Evolutionary conservation across 2,797 vertebrate species (phyloP).

Genomic region (Hephaestus fuliginosus): DNA sequence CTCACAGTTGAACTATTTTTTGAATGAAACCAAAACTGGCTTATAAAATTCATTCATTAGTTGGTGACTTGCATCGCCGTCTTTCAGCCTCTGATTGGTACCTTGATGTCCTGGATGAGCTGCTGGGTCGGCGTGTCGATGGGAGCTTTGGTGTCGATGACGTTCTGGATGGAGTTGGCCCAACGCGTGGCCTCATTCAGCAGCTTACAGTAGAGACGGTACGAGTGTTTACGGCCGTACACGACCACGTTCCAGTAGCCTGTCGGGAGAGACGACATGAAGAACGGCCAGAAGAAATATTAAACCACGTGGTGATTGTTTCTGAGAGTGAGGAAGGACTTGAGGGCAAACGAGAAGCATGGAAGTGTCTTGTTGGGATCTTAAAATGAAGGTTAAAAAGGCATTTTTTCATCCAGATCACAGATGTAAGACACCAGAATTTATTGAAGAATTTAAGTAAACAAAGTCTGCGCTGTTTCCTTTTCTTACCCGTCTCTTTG

Average conservation of each 20-base stretch:
- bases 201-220: constrained; percentile 94
- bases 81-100: constrained; percentile 55
- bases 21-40: not conserved
- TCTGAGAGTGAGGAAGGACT: not conserved
- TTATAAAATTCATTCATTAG: not conserved
- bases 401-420: not conserved
- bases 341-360: not conserved
- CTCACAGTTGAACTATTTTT: not conserved
- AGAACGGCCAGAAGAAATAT: accelerated
- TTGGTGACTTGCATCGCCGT: too few relatives aligned
- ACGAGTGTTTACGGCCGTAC: constrained; percentile 95
- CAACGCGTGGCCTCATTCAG: constrained; percentile 94
- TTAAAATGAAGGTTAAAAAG: not conserved
- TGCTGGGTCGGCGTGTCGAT: constrained; percentile 98
- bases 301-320: not conserved
- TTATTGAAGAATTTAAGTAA: too few relatives aligned
- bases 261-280: constrained; percentile 47
- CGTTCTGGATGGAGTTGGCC: constrained; percentile 94
- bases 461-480: not conserved
- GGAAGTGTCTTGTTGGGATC: too few relatives aligned
- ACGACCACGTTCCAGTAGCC: constrained; percentile 96
- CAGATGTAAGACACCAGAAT: not conserved
- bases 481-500: constrained; percentile 91
- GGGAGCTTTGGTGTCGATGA: constrained; percentile 95
- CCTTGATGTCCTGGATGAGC: constrained; percentile 97